Conservation (phyloP, 2,888 invertebrate genomes). For the Himalopsyche japonica region DNA sequence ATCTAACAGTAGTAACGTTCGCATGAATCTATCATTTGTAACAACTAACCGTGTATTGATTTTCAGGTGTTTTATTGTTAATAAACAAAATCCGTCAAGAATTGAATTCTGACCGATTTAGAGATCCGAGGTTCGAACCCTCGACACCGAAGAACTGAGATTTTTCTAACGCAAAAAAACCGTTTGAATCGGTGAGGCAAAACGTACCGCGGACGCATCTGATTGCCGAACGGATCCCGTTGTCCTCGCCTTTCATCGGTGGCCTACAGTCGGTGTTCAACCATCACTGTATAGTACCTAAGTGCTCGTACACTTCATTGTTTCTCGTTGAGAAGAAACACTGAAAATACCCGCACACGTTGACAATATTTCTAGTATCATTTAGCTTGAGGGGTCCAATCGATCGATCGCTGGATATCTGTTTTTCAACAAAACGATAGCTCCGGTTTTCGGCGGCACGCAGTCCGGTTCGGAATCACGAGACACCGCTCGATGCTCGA, state of each 20-base stretch:
- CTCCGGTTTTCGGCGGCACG: slow-evolving; percentile 23
- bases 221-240: not conserved
- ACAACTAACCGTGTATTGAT: not conserved
- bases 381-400: slow-evolving; percentile 44
- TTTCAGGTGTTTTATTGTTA: not conserved
- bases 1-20: no score
- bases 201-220: not conserved
- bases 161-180: not conserved
- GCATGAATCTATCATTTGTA: no score
- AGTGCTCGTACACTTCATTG: not conserved
- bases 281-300: slow-evolving; percentile 56
- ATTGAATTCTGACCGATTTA: not conserved
- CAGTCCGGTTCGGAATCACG: not conserved
- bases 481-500: slow-evolving; percentile 41
- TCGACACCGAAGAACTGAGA: not conserved
- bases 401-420: slow-evolving; percentile 54
- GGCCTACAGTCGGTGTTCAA: slow-evolving; percentile 55
- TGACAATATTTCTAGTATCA: not conserved
- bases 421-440: slow-evolving; percentile 60
- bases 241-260: slow-evolving; percentile 33
- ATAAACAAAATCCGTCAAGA: not conserved
- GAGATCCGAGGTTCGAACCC: not conserved
- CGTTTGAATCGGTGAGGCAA: not conserved
- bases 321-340: not conserved
- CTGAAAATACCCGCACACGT: not conserved